Evolutionary conservation across 53 echinoderm and acorn worm species (phyloP).

Genomic region (Henricia sp.): DNA sequence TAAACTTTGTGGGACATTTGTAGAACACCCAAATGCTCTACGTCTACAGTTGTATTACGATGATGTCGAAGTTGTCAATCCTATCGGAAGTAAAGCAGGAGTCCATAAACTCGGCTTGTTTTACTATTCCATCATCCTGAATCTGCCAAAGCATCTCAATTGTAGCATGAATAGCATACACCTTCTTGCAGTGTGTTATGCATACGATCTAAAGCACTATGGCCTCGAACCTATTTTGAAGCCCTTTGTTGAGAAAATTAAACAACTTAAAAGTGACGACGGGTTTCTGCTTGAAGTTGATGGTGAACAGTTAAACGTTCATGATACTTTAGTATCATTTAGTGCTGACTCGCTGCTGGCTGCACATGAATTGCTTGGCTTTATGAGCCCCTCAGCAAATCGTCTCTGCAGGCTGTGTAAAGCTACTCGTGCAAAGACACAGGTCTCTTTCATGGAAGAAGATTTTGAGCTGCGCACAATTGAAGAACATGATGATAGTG

Average conservation of each 20-base stretch:
- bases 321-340: conserved; percentile 65
- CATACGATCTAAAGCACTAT: conserved; percentile 60
- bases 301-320: conserved; percentile 13
- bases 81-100: conserved; percentile 59
- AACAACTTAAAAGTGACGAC: conserved; percentile 60
- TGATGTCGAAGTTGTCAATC: conserved; percentile 68
- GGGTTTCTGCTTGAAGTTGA: conserved; percentile 27
- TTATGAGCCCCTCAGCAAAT: conserved; percentile 78
- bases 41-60: conserved; percentile 68
- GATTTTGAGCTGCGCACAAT: conserved; percentile 67
- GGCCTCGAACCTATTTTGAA: conserved; percentile 64
- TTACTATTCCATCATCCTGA: conserved; percentile 64
- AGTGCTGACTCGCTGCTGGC: conserved; percentile 68
- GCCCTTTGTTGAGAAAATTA: conserved; percentile 65
- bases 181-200: conserved; percentile 50
- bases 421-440: conserved; percentile 47
- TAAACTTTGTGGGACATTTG: conserved; percentile 30
- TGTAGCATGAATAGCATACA: conserved; percentile 56
- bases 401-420: conserved; percentile 65
- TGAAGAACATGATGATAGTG: conserved; percentile 43
- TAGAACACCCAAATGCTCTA: conserved; percentile 30
- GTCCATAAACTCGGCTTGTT: conserved; percentile 66
- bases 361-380: conserved; percentile 74
- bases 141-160: conserved; percentile 58
- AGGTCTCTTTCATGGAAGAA: conserved; percentile 57